Conservation (phyloP, 2,113 vertebrate species). For the Ciconia maguari region DNA sequence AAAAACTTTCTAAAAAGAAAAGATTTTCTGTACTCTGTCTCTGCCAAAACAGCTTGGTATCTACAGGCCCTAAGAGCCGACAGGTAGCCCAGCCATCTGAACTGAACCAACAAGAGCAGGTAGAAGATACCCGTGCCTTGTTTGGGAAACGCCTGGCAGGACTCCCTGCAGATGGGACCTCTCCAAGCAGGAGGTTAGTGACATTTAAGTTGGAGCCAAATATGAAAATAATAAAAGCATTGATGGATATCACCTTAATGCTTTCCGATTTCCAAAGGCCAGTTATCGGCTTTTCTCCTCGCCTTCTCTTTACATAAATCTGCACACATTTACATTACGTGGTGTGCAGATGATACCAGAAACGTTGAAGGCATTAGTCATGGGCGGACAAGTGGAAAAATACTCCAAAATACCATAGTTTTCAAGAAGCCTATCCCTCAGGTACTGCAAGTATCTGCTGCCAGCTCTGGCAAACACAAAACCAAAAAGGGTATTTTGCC, state of each 20-base stretch:
- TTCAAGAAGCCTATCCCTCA: neutral
- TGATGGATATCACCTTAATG: neutral
- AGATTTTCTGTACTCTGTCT: neutral
- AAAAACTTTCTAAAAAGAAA: neutral
- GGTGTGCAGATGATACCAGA: neutral
- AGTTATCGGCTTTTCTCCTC: neutral
- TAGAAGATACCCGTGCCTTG: neutral
- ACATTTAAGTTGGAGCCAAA: neutral
- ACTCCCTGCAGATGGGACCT: neutral
- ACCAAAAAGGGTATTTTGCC: neutral
- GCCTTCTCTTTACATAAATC: neutral
- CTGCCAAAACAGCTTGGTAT: neutral
- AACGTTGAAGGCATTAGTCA: neutral
- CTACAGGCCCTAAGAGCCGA: neutral
- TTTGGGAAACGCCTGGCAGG: neutral
- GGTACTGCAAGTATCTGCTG: neutral
- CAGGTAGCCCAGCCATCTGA: neutral
- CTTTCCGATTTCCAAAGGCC: neutral
- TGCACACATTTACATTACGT: fast-evolving
- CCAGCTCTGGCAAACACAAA: neutral
- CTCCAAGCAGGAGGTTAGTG: neutral
- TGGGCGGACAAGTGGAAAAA: neutral
- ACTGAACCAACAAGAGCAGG: neutral
- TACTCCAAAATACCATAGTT: neutral
- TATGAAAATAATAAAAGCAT: neutral